These are phyloP conservation scores for Cromileptes altivelis DNA, from an alignment of 2,113 vertebrate species.

Conservation along the genomic window DNA sequence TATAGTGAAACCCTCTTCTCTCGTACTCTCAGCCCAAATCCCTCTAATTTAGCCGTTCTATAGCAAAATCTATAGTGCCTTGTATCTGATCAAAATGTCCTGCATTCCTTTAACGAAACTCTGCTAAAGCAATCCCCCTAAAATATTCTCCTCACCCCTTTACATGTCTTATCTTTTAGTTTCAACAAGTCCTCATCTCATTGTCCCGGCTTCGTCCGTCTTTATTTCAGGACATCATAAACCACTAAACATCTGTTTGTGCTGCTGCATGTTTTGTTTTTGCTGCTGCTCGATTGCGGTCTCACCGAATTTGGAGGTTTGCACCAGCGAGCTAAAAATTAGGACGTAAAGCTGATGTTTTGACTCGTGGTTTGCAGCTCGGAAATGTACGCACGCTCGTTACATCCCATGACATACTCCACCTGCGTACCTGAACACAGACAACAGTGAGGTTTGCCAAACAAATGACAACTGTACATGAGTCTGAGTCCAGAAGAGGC, in stretches of 20 bases:
- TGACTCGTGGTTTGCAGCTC: neutral
- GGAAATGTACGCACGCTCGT: neutral
- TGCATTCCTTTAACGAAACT: constrained; percentile 67
- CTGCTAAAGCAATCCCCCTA: constrained; percentile 28
- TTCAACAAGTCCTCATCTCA: neutral
- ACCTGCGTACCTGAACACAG: neutral
- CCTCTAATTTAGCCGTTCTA: constrained; percentile 74
- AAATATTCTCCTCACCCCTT: constrained; percentile 8
- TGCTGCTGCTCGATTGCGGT: constrained; percentile 43
- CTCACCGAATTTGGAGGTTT: neutral
- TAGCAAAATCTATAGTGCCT: constrained; percentile 87
- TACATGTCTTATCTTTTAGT: neutral
- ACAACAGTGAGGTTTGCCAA: neutral
- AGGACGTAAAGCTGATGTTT: neutral
- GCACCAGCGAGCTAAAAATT: neutral
- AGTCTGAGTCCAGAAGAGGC: neutral
- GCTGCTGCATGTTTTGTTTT: constrained; percentile 13
- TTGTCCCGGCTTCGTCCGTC: neutral
- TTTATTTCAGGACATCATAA: neutral
- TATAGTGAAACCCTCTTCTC: constrained; percentile 21
- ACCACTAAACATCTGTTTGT: neutral
- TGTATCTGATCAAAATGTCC: constrained; percentile 80
- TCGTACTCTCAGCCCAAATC: constrained; percentile 39
- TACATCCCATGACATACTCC: neutral
- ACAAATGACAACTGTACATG: neutral